Evolutionary conservation across 2,797 vertebrate genomes (phyloP).

Genomic region (Acipenser transmontanus): DNA sequence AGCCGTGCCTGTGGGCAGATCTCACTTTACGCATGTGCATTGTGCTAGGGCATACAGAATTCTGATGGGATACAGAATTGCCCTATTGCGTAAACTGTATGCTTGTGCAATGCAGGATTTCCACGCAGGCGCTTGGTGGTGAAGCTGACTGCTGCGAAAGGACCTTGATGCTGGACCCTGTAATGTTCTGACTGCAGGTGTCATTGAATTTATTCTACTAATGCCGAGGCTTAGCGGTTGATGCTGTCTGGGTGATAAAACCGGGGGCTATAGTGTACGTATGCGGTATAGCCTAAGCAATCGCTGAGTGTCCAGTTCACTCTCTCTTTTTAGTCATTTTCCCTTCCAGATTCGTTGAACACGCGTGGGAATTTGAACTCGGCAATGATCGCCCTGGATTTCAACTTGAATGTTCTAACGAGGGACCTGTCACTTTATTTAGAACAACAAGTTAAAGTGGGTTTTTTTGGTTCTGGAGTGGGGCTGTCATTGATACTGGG

Average conservation of each 20-base stretch:
- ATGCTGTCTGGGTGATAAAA: too few species aligned
- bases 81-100: too few species aligned
- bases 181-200: constrained; percentile 28
- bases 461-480: constrained; percentile 81
- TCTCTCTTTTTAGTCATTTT: background rate
- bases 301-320: too few species aligned
- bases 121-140: constrained; percentile 3
- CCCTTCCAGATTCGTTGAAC: constrained; percentile 17
- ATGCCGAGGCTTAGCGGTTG: constrained; percentile 7
- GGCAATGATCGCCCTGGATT: constrained; percentile 72
- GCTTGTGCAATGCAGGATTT: background rate
- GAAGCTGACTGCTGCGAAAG: background rate
- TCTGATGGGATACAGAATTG: too few species aligned
- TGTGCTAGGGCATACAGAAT: too few species aligned
- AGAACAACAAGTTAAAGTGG: constrained; percentile 84
- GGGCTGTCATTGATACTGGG: constrained; percentile 87
- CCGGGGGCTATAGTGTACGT: too few species aligned
- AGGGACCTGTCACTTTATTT: constrained; percentile 82
- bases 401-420: constrained; percentile 80
- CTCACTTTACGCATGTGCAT: too few species aligned
- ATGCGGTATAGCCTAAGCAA: too few species aligned
- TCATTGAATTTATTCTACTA: constrained; percentile 21
- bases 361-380: constrained; percentile 36
- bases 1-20: too few species aligned
- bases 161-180: constrained; percentile 7